Evolutionary conservation across 2,113 vertebrate genomes (phyloP).

Genomic region (Pantherophis guttatus): DNA sequence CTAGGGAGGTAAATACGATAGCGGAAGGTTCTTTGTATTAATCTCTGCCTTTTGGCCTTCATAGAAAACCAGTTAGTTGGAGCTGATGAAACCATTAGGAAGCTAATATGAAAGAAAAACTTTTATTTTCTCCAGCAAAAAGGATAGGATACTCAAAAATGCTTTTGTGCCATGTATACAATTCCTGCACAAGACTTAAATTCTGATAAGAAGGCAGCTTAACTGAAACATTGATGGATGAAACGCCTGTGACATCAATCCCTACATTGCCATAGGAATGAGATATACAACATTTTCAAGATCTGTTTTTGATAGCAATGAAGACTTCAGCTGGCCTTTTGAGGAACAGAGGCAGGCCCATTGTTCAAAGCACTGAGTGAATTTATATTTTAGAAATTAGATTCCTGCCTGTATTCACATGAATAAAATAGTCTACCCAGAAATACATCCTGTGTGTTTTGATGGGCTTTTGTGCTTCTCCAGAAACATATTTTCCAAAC

Average conservation of each 20-base stretch:
- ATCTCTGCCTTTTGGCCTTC: slow-evolving; percentile 62
- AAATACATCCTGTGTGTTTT: no score
- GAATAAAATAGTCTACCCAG: neutral
- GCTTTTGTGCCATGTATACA: neutral
- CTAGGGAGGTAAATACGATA: slow-evolving; percentile 23
- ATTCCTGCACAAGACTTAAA: slow-evolving; percentile 52
- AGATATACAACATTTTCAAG: slow-evolving; percentile 7
- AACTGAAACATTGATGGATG: slow-evolving; percentile 53
- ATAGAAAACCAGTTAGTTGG: slow-evolving; percentile 57
- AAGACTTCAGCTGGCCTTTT: slow-evolving; percentile 29
- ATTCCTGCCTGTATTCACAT: neutral
- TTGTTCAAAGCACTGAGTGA: neutral
- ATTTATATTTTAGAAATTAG: neutral
- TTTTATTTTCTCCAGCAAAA: slow-evolving; percentile 40
- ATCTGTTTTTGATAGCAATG: neutral
- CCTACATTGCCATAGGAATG: slow-evolving; percentile 17
- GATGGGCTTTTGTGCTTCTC: no score
- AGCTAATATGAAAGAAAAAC: slow-evolving; percentile 12
- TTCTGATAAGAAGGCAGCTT: slow-evolving; percentile 51
- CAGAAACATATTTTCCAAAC: no score
- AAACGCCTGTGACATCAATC: slow-evolving; percentile 38
- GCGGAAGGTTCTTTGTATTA: slow-evolving; percentile 37
- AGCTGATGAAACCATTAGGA: slow-evolving; percentile 50
- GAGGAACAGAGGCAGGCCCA: neutral
- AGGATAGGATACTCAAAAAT: slow-evolving; percentile 32